These are phyloP conservation scores for Laspeyria flexula DNA, from an alignment of 2,888 invertebrate species.

Conservation along the genomic window DNA sequence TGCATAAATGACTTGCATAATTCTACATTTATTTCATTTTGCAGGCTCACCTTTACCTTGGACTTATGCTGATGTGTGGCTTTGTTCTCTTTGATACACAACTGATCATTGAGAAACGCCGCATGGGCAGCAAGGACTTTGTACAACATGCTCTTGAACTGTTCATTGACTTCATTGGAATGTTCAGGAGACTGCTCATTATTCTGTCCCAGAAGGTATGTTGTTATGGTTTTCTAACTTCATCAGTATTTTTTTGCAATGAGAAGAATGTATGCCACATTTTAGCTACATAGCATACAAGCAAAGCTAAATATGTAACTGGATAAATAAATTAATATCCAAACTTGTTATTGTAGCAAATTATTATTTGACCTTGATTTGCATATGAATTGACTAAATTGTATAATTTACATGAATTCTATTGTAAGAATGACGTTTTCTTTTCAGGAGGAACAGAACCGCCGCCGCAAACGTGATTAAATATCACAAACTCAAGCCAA, in stretches of 20 bases:
- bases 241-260: no score
- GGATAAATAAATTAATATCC: no score
- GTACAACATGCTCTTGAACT: constrained; percentile 96
- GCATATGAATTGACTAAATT: no score
- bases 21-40: constrained; percentile 17
- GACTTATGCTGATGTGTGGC: constrained; percentile 96
- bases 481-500: constrained; percentile 15
- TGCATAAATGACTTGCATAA: no score
- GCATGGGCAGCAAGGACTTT: constrained; percentile 96
- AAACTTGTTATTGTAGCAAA: no score
- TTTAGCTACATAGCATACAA: no score
- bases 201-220: constrained; percentile 95
- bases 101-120: constrained; percentile 96
- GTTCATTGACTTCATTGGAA: constrained; percentile 97
- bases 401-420: no score
- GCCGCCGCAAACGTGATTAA: constrained; percentile 83
- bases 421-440: constrained; percentile 6
- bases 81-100: constrained; percentile 99
- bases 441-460: constrained; percentile 81
- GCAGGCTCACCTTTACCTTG: constrained; percentile 94
- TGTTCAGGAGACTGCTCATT: constrained; percentile 96
- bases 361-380: no score
- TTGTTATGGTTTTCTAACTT: no score
- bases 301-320: no score
- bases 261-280: no score